Conservation (phyloP, 2,797 vertebrate genomes). For the Peromyscus aztecus region DNA sequence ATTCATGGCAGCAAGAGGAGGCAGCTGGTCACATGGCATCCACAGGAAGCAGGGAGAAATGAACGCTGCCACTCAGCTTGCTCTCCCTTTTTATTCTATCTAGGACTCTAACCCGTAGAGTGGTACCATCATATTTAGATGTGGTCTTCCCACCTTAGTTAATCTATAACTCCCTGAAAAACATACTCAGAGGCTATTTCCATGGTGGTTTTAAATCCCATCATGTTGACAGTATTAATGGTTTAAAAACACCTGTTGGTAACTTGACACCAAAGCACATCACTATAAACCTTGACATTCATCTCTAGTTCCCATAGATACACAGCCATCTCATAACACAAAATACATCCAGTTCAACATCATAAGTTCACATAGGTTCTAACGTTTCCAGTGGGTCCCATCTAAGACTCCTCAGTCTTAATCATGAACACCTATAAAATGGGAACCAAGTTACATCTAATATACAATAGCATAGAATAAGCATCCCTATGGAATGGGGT, state of each 20-base stretch:
- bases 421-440: not conserved
- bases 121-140: not conserved
- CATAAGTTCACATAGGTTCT: not conserved
- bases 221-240: not conserved
- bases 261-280: not conserved
- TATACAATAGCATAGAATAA: not conserved
- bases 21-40: not conserved
- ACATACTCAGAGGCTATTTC: not conserved
- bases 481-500: not conserved
- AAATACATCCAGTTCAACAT: not conserved
- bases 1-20: not conserved
- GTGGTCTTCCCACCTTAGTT: not conserved
- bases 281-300: not conserved
- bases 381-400: not conserved
- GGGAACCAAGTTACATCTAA: not conserved
- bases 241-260: not conserved
- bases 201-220: not conserved
- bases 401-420: not conserved
- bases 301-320: not conserved
- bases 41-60: not conserved
- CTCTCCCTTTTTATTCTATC: not conserved
- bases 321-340: not conserved
- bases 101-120: not conserved
- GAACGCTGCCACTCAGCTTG: not conserved
- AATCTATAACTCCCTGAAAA: not conserved